Base-by-base conservation (phyloP, 1,140 invertebrate species). In the Drosophila oshimai region DNA sequence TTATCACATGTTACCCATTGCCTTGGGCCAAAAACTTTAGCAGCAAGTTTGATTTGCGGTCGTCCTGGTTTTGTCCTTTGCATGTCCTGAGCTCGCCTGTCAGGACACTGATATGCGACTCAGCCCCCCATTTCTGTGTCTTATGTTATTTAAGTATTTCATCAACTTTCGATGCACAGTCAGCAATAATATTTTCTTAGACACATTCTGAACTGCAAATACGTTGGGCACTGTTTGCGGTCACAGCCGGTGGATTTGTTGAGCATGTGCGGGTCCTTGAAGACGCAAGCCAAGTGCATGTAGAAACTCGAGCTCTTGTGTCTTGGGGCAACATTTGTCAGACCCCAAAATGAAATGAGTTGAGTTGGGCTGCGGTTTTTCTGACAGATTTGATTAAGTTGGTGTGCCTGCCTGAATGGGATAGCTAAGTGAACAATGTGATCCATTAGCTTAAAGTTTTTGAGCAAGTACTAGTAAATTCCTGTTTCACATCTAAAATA, bases 181-280 rank as follows among this genome's bases (percentile, higher is more conserved):
- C 80, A 80, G 75, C 75, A 86, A 87, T 75, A 84, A 84, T 84
- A 84, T 84, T 84, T 64, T 84, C 80, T 79, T 72, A 84, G 71
- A 68, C 60, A 80, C 75, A 86, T 86, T 79, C 50, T 37, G 26
- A 34, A 44, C 39, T 47, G 41, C 58, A 74, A 34, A 60, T 33
- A 39, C 7, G 26, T 54, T 24, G n/a, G 54, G 24, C 18, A 20
- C 29, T 37, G 33, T 53, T 41, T 84, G 80, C 64, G 80, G 80
- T 86, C 61, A 67, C 54, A 69, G 39, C 46, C 24, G 44, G 24
- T 22, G 46, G 55, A 42, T 39, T 69, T 46, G 31, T 41, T 37
- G 41, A 55, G 71, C 64, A 44, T 70, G 39, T 81, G 68, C 50
- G 55, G 29, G 42, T 49, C 24, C 47, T 55, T 51, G 37, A 65